Evolutionary conservation across 2,888 invertebrate species (phyloP).

Genomic region (Agrochola lota): DNA sequence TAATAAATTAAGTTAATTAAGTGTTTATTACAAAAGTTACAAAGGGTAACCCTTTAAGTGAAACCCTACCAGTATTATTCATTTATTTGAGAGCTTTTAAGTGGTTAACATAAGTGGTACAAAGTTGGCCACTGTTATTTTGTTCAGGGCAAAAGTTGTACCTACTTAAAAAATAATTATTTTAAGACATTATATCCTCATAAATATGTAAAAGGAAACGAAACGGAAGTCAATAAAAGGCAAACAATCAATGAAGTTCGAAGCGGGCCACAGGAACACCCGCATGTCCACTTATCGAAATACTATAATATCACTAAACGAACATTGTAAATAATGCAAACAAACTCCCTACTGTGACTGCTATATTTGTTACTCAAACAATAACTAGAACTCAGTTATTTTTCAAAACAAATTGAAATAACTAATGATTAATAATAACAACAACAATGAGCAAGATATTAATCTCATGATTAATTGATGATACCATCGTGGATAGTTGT

Average conservation of each 20-base stretch:
- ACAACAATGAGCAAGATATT: conserved; percentile 35
- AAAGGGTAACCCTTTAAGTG: conserved; percentile 8
- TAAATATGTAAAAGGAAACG: conserved; percentile 24
- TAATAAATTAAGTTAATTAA: background rate
- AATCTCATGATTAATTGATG: conserved; percentile 10
- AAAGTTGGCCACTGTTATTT: conserved; percentile 2
- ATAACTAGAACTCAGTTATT: conserved; percentile 51
- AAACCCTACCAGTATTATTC: background rate
- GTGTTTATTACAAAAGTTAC: background rate
- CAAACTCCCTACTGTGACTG: conserved; percentile 51
- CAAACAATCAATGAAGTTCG: conserved; percentile 37
- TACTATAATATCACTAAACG: conserved; percentile 57
- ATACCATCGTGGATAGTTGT: background rate
- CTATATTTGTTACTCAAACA: conserved; percentile 56
- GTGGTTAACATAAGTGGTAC: background rate
- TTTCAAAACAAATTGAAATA: conserved; percentile 58
- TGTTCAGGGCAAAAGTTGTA: background rate
- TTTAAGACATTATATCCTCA: background rate
- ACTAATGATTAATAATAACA: conserved; percentile 13
- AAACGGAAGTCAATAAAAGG: conserved; percentile 53
- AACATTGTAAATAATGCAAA: conserved; percentile 61
- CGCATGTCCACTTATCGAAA: conserved; percentile 57
- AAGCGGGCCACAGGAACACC: conserved; percentile 56
- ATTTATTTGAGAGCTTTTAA: background rate
- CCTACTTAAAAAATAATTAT: background rate